Base-by-base conservation (phyloP, 2,113 vertebrate species). In the Mola mola region DNA sequence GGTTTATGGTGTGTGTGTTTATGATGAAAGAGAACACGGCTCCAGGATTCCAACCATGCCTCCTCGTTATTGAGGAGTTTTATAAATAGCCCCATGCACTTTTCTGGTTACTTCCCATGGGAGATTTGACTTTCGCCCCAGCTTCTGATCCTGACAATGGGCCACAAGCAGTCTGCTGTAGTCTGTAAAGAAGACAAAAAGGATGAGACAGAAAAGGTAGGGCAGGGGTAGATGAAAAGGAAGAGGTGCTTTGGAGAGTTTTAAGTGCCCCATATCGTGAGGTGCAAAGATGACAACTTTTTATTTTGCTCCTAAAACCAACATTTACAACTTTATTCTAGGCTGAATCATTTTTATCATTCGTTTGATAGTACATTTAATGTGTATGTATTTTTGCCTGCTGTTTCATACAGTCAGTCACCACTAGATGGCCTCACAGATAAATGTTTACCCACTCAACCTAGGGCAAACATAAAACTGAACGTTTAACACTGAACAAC, bases 31-130 rank as follows among this genome's bases (percentile, higher is more conserved):
- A 59, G 19, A 67, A 25, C 64, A 64, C 29, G 33, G 20, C 47
- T 72, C 8, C 29, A 75, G 46, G 50, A 89, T 88, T 83, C 73
- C 72, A 46, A 12, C 26, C 67, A 0, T 66, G 61, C 58, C 75
- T 68, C 48, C 47, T 79, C 66, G 84, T 88, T 89, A 88, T 85
- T 64, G 6, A 66, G 40, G 25, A 11, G 15, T 41, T 82, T 87
- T 74, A n/a, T 79, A 87, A 91, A 89, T 90, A 91, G 81, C 61
- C 41, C 19, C 16, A 20, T 63, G 50, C 15, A 52, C 66, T 85
- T 72, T 56, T 66, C 22, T 48, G 29, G 20, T 48, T 1, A 1
- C 60, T 73, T 75, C 81, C 74, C 68, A 21, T 0, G 38, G 55
- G 79, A 75, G 79, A 70, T 48, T 86, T 76, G 41, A 59, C 56